Evolutionary conservation across 2,888 invertebrate species (phyloP), one percentile per base, ranked within the genome.

Genomic region (Alloscopus bannaensis): DNA sequence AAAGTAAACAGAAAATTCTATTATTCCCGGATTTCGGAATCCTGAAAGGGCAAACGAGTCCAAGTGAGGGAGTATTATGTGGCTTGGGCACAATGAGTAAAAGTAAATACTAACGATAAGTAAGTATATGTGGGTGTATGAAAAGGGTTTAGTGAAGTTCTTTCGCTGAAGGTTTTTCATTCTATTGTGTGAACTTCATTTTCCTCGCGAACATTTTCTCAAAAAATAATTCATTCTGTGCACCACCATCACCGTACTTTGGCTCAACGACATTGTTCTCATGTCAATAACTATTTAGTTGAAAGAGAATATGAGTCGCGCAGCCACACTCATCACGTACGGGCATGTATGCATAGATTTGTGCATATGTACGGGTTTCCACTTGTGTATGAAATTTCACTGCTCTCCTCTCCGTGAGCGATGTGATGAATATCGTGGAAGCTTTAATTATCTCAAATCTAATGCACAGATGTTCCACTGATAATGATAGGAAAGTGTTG

Each of bases 21-120:
- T 52, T 52, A 52, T 52, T 52, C 52, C 52, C 20, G 52, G 24
- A 52, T 52, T 52, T 52, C 6, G 52, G 52, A 52, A 52, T n/a
- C 20, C n/a, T 6, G n/a, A 47, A 18, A 47, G 47, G n/a, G n/a
- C 11, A n/a, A 52, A 16, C 3, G 45, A 4, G 45, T n/a, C n/a
- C 4, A 16, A 52, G 6, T 11, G 52, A 24, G 52, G 20, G 24
- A 52, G 13, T 36, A n/a, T n/a, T n/a, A n/a, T n/a, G n/a, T n/a
- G n/a, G n/a, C n/a, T n/a, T n/a, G n/a, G n/a, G n/a, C n/a, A n/a
- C 36, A 36, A 22, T 52, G 52, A 52, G 24, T 47, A 47, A n/a
- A 3, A n/a, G 36, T 8, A 36, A 36, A 36, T 36, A 36, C 36
- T 8, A 36, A 36, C 13, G 13, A 36, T 36, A 36, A 13, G 36